Percentiles rank a stretch among this genome's conserved stretches.
Conservation (phyloP, 2,113 vertebrate genomes). For the Dasypus novemcinctus region DNA sequence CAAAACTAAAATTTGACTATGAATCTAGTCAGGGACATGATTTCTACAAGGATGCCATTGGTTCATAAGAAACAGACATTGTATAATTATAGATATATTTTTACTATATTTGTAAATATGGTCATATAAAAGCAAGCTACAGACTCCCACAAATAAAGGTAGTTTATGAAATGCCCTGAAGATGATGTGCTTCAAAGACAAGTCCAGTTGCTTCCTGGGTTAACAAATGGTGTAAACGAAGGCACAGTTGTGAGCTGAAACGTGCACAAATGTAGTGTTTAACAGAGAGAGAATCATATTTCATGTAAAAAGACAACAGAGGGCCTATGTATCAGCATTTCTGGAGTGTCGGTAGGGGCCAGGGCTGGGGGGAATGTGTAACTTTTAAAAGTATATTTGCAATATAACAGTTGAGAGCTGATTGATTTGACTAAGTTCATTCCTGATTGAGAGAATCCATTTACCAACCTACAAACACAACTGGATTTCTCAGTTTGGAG, state of each 20-base stretch:
- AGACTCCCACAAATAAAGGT: neutral
- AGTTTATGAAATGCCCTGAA: neutral
- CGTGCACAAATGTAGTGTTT: neutral
- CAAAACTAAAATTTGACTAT: neutral
- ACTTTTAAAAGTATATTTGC: neutral
- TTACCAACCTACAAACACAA: no score
- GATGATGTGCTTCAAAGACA: neutral
- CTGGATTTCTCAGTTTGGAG: no score
- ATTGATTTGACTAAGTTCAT: no score
- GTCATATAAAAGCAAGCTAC: neutral
- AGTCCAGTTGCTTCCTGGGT: neutral
- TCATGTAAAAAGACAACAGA: neutral
- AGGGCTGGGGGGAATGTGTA: neutral
- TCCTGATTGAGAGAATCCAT: no score
- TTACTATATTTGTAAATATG: neutral
- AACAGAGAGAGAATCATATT: neutral
- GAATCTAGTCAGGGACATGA: neutral
- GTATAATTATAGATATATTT: neutral
- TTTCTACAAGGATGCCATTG: neutral
- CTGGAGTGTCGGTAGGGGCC: neutral
- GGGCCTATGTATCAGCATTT: no score
- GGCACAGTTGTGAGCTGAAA: neutral
- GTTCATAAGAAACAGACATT: neutral
- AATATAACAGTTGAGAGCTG: neutral
- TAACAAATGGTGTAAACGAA: neutral